Evolutionary conservation across 2,888 invertebrate species (phyloP).

Genomic region (Chirona hameri): DNA sequence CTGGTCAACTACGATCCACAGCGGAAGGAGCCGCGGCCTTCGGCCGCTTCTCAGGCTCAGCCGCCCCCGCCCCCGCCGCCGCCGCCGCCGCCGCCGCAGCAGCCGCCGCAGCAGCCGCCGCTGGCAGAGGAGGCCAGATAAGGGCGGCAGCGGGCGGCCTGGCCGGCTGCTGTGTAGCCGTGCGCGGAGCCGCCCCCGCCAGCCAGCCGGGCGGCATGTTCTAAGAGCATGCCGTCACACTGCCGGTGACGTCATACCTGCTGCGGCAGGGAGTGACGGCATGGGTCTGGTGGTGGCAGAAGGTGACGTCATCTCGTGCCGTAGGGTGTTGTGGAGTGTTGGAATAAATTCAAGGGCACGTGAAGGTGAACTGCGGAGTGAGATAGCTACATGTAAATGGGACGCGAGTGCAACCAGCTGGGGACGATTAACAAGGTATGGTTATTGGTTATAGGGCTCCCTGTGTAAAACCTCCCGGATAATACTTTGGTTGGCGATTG

Average conservation of each 20-base stretch:
- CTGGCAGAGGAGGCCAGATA: not conserved
- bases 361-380: too few species aligned
- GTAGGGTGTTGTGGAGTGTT: too few species aligned
- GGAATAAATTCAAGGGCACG: too few species aligned
- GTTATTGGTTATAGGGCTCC: too few species aligned
- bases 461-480: too few species aligned
- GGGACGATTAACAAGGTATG: too few species aligned
- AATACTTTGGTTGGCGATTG: too few species aligned
- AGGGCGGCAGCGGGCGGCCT: not conserved
- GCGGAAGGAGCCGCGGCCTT: conserved; percentile 59
- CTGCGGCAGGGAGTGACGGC: too few species aligned
- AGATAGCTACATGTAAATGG: too few species aligned
- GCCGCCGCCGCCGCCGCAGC: not conserved
- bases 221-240: not conserved
- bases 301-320: too few species aligned
- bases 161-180: not conserved
- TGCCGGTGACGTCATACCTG: not conserved
- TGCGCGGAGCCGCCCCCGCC: not conserved
- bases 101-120: not conserved
- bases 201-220: not conserved
- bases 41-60: not conserved
- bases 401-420: too few species aligned
- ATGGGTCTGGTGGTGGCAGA: too few species aligned
- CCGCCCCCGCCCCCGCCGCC: not conserved
- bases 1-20: conserved; percentile 90